Evolutionary conservation across 2,888 invertebrate species (phyloP).

Genomic region (Auanema freiburgensis): DNA sequence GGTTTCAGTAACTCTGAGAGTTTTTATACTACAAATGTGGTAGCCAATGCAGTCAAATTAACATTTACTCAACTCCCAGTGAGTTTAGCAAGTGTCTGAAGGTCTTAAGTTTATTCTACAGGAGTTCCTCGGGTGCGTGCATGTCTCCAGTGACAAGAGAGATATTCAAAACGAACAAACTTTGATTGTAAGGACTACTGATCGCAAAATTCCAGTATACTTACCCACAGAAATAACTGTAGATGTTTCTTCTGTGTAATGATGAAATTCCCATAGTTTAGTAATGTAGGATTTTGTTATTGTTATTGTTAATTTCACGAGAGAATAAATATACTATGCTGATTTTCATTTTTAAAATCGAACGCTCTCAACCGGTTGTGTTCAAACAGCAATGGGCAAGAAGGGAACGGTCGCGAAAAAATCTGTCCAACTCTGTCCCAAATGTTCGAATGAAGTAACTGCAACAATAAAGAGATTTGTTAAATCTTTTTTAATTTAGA

Average conservation of each 20-base stretch:
- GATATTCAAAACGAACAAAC: slow-evolving; percentile 13
- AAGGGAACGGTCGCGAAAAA: not conserved
- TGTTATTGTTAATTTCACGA: not conserved
- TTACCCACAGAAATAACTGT: slow-evolving; percentile 20
- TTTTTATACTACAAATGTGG: slow-evolving; percentile 34
- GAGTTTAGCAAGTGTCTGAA: not conserved
- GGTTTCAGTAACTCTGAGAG: slow-evolving; percentile 19
- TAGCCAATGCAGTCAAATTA: slow-evolving; percentile 27
- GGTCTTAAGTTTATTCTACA: slow-evolving; percentile 6
- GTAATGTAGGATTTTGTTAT: not conserved
- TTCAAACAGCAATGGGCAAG: not conserved
- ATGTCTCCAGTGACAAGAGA: slow-evolving; percentile 20
- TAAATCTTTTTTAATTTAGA: not conserved
- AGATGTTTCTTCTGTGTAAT: not conserved
- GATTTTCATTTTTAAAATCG: not conserved
- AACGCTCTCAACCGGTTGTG: not conserved
- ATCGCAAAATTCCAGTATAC: slow-evolving; percentile 19
- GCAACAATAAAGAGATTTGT: not conserved
- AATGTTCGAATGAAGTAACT: not conserved
- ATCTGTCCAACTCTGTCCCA: slow-evolving; percentile 6
- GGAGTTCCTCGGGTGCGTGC: slow-evolving; percentile 26
- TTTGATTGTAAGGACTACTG: slow-evolving; percentile 16
- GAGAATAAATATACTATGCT: not conserved
- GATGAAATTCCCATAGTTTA: not conserved
- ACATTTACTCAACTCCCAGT: slow-evolving; percentile 33